Percentiles rank a stretch among this genome's conserved stretches.
Conservation (phyloP, 2,113 vertebrate species). For the Salvelinus namaycush region DNA sequence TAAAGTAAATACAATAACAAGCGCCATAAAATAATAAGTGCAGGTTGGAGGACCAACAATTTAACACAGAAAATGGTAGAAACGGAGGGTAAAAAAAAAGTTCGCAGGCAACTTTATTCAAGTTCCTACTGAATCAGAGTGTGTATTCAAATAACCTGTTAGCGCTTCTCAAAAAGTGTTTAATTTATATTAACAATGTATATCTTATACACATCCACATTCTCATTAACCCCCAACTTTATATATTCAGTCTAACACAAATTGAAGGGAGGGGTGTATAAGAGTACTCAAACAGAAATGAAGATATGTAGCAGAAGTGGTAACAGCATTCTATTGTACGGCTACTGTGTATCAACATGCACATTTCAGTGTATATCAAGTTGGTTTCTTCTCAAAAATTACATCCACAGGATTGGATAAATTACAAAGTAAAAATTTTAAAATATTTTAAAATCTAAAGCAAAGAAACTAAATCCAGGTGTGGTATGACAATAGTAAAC, state of each 20-base stretch:
- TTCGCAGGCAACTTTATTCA: constrained; percentile 9
- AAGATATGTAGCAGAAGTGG: constrained; percentile 24
- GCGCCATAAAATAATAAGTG: too few species aligned
- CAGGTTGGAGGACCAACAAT: not conserved
- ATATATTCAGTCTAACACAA: constrained; percentile 56
- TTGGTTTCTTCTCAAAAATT: constrained; percentile 39
- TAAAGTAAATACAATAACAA: not conserved
- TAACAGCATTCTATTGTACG: constrained; percentile 10
- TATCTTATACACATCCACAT: constrained; percentile 76
- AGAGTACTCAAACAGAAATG: constrained; percentile 52
- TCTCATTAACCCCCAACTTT: constrained; percentile 23
- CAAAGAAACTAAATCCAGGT: constrained; percentile 30
- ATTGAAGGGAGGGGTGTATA: constrained; percentile 36
- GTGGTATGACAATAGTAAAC: constrained; percentile 2
- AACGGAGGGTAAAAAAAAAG: not conserved
- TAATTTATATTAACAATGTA: constrained; percentile 78
- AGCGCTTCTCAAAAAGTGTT: constrained; percentile 58
- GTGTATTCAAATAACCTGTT: constrained; percentile 25
- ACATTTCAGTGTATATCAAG: constrained; percentile 56
- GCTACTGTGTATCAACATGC: constrained; percentile 66
- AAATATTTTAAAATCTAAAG: constrained; percentile 20
- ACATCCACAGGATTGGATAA: constrained; percentile 61
- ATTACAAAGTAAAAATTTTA: constrained; percentile 28
- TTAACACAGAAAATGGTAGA: not conserved
- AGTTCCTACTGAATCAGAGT: constrained; percentile 10